Percentiles rank a stretch among this genome's conserved stretches.
phyloP scores from a whole-genome alignment of 2,113 vertebrate genomes.

The Hipposideros armiger region DNA sequence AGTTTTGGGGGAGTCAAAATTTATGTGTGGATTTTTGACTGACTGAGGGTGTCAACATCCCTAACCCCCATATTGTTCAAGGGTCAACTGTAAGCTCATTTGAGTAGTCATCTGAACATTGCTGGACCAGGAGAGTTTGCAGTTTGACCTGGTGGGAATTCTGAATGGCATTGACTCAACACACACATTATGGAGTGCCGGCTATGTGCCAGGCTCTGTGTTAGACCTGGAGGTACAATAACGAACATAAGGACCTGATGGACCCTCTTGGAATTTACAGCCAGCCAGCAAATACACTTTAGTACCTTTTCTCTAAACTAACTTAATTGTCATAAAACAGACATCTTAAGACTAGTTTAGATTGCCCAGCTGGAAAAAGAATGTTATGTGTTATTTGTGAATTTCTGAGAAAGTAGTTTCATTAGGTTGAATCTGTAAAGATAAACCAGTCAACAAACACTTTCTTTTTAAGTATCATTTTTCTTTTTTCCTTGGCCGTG shows the following conservation, averaged over 20 bases:
- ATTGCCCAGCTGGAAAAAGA: not conserved
- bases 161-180: not conserved
- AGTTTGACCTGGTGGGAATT: not conserved
- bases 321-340: not conserved
- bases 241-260: not conserved
- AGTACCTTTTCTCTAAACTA: not conserved
- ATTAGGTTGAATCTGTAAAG: slow-evolving; percentile 57
- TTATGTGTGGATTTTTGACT: too few relatives aligned
- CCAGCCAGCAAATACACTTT: not conserved
- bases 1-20: too few relatives aligned
- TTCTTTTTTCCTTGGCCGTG: not conserved
- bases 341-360: slow-evolving; percentile 23
- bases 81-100: not conserved
- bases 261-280: not conserved
- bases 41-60: too few relatives aligned
- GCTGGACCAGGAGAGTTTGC: not conserved
- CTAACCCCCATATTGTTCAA: not conserved
- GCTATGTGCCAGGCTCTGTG: not conserved
- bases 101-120: not conserved
- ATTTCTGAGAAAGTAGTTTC: slow-evolving; percentile 43
- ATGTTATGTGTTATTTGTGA: not conserved
- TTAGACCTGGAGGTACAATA: not conserved
- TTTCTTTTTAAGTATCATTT: not conserved
- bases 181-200: not conserved
- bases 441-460: slow-evolving; percentile 2